Conservation (phyloP, 2,113 vertebrate species). For the Nycticryphes semicollaris region DNA sequence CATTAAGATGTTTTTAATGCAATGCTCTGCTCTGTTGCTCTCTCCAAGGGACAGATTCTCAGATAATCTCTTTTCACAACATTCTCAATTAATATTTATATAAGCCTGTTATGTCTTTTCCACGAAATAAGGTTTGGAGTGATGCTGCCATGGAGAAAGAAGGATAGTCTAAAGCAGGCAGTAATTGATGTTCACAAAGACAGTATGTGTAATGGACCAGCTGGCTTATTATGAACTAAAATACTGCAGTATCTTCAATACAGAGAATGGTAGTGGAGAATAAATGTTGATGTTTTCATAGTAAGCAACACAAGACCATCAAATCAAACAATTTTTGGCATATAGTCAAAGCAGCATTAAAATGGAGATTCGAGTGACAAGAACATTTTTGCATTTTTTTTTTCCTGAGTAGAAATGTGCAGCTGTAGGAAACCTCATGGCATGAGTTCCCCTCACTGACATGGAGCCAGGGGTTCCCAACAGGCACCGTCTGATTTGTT, state of each 20-base stretch:
- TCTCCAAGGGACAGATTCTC: slow-evolving; percentile 24
- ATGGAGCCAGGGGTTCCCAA: not conserved
- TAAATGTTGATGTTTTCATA: slow-evolving; percentile 59
- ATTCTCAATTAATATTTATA: slow-evolving; percentile 51
- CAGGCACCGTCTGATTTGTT: not conserved
- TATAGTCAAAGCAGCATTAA: slow-evolving; percentile 55
- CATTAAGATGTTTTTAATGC: slow-evolving; percentile 3
- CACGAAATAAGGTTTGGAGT: slow-evolving; percentile 5
- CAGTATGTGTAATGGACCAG: slow-evolving; percentile 42
- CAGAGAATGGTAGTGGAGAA: slow-evolving; percentile 4
- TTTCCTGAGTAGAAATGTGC: not conserved
- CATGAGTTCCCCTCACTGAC: not conserved
- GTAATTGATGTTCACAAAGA: slow-evolving; percentile 44
- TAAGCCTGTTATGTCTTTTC: slow-evolving; percentile 31
- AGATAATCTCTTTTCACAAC: slow-evolving; percentile 38
- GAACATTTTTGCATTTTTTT: slow-evolving; percentile 46
- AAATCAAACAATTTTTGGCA: slow-evolving; percentile 62
- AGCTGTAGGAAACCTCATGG: not conserved
- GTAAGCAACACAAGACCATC: slow-evolving; percentile 57
- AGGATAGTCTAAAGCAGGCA: slow-evolving; percentile 42
- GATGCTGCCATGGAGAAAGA: slow-evolving; percentile 20
- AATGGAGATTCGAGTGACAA: slow-evolving; percentile 24
- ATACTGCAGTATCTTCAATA: slow-evolving; percentile 45
- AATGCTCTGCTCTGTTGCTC: not conserved
- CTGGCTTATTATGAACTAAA: slow-evolving; percentile 47